A percentile compares a stretch with the other conserved stretches of the same genome.
Evolutionary conservation across 2,888 invertebrate genomes (phyloP).

Genomic region (Autographa pulchrina): DNA sequence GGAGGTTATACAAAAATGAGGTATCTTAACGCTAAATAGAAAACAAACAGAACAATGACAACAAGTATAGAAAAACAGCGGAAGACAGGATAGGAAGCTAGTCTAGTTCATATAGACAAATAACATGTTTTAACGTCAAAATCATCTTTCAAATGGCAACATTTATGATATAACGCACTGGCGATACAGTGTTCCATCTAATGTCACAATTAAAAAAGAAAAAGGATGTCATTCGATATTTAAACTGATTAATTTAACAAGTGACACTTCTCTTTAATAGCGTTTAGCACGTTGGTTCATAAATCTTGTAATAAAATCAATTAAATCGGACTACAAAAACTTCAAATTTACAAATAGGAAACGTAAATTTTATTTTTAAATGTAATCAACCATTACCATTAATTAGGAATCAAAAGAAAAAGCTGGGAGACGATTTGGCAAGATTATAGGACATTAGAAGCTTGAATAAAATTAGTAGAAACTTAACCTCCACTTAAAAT

Average conservation of each 20-base stretch:
- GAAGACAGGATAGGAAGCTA: conserved; percentile 52
- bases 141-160: neutral
- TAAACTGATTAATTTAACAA: neutral
- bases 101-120: conserved; percentile 14
- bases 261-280: neutral
- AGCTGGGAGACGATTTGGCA: conserved; percentile 36
- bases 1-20: conserved; percentile 32
- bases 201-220: neutral
- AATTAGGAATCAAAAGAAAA: neutral
- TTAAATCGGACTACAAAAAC: neutral
- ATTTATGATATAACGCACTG: neutral
- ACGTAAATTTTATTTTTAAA: neutral
- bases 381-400: neutral
- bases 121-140: conserved; percentile 17
- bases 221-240: neutral
- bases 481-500: conserved; percentile 40
- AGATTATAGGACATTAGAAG: conserved; percentile 37
- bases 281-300: neutral
- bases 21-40: conserved; percentile 49
- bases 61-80: conserved; percentile 51
- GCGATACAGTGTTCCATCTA: neutral
- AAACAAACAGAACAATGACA: conserved; percentile 58
- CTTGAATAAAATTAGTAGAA: conserved; percentile 38
- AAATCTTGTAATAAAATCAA: neutral
- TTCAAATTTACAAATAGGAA: neutral